These are phyloP conservation scores for Rattus rattus DNA, from an alignment of 2,113 vertebrate species.

Conservation along the genomic window DNA sequence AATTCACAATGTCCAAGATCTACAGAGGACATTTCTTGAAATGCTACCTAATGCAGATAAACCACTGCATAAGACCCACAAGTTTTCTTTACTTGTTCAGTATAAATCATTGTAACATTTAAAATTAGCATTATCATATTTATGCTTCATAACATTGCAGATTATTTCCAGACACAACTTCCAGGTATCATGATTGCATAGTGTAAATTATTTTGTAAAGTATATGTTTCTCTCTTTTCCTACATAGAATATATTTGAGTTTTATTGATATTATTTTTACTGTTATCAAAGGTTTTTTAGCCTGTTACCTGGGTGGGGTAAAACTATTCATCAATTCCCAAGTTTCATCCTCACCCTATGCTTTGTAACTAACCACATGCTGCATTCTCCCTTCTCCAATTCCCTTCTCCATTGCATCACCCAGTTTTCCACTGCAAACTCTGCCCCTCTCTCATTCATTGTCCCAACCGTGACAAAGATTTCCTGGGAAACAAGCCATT, in stretches of 20 bases:
- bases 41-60: not conserved
- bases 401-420: not conserved
- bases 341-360: not conserved
- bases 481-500: not conserved
- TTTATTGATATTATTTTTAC: conserved; percentile 62
- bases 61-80: not conserved
- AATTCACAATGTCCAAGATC: conserved; percentile 13
- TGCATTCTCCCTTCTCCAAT: not conserved
- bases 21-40: not conserved
- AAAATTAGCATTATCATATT: conserved; percentile 18
- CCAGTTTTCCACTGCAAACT: not conserved
- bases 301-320: not conserved
- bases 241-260: conserved; percentile 56
- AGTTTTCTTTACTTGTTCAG: conserved; percentile 31
- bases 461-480: not conserved
- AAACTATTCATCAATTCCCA: not conserved
- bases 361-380: not conserved
- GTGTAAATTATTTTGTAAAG: conserved; percentile 81
- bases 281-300: conserved; percentile 62
- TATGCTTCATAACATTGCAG: conserved; percentile 43
- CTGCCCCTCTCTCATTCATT: not conserved
- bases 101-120: conserved; percentile 13
- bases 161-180: conserved; percentile 41
- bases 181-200: conserved; percentile 63
- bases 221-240: conserved; percentile 64